A percentile compares a stretch with the other conserved stretches of the same genome.
Conservation (phyloP, 1,140 invertebrate genomes). For the Tetramorium alpestre region DNA sequence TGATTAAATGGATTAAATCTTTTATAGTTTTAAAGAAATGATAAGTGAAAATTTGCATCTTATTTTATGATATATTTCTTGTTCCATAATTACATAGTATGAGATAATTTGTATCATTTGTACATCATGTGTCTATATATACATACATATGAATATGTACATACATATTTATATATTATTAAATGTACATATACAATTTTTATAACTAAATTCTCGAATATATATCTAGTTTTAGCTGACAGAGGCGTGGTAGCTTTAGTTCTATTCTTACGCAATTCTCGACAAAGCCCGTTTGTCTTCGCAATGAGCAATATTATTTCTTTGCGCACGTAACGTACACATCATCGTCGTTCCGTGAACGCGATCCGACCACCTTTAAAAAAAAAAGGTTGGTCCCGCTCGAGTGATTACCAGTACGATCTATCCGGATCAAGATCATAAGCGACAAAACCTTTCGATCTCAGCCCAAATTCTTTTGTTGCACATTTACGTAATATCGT, state of each 20-base stretch:
- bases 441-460: conserved; percentile 52
- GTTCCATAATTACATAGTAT: neutral
- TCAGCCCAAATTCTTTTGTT: conserved; percentile 52
- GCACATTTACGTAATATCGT: conserved; percentile 28
- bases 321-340: conserved; percentile 44
- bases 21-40: neutral
- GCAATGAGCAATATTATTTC: conserved; percentile 51
- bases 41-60: neutral
- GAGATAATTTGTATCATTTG: neutral
- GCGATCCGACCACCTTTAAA: conserved; percentile 6
- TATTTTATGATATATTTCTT: neutral
- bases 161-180: neutral
- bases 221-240: neutral
- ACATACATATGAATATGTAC: too few species aligned
- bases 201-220: neutral
- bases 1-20: neutral
- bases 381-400: conserved; percentile 19
- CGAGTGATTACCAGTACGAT: conserved; percentile 37
- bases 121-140: neutral
- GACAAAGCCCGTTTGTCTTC: conserved; percentile 67
- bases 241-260: conserved; percentile 32
- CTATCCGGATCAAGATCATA: conserved; percentile 57
- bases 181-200: neutral
- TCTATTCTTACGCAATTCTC: conserved; percentile 19
- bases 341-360: conserved; percentile 44